Conservation (phyloP, 2,888 invertebrate species). For the Macaria notata region DNA sequence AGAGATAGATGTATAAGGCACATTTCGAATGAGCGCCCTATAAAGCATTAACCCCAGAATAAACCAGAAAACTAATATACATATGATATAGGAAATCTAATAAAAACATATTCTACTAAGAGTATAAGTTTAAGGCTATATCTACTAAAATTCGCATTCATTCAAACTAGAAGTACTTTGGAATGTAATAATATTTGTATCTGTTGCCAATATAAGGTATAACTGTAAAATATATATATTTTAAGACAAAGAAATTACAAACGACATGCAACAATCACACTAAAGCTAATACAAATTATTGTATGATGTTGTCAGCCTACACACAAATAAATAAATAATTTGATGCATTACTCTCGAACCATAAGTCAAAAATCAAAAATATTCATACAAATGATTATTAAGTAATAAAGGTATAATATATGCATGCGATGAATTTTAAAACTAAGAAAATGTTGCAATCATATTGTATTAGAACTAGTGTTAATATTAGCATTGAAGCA, state of each 20-base stretch:
- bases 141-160: neutral
- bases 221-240: no score
- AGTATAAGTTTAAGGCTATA: neutral
- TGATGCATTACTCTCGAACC: no score
- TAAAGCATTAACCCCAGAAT: neutral
- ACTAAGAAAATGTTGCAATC: neutral
- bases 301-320: no score
- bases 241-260: no score
- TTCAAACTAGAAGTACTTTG: neutral
- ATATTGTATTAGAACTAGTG: no score
- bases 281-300: no score
- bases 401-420: no score
- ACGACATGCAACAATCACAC: no score
- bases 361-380: no score
- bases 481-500: neutral
- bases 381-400: no score
- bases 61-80: neutral
- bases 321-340: no score
- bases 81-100: neutral
- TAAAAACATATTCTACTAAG: neutral
- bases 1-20: slow-evolving; percentile 20
- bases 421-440: neutral
- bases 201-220: no score
- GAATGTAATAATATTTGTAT: neutral
- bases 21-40: neutral